Evolutionary conservation across 2,888 invertebrate genomes (phyloP), one percentile per base, ranked within the genome.

Genomic region (Orthonevra nobilis): DNA sequence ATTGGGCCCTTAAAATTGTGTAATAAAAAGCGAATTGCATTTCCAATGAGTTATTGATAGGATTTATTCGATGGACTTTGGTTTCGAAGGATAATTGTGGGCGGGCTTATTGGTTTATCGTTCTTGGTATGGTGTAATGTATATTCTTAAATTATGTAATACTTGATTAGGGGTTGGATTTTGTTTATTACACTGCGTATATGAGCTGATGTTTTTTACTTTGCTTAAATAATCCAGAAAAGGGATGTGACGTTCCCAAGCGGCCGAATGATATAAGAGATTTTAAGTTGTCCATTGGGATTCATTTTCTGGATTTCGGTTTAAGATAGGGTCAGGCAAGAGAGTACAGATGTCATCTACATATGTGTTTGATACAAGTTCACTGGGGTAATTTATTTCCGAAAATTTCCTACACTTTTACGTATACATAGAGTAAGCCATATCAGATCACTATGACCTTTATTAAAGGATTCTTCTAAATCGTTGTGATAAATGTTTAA

Each of bases 31-130:
- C 60, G 77, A 77, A 77, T 77, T 77, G 72, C 77, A 77, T 77
- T 77, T 60, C 54, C 77, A 77, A 77, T 72, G 77, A 72, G 64
- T 72, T 77, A 72, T 77, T 72, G 77, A 77, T 77, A 60, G 77
- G 72, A 77, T 70, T 77, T 77, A 77, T 77, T 70, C 63, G 30
- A 72, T 63, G 60, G 72, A 60, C 72, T 64, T 46, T 68, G 56
- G 40, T 32, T 58, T 46, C 32, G 38, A 28, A 42, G 42, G 42
- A 34, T 28, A 38, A 52, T 38, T 32, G 52, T 36, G 48, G 20
- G 54, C 32, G 34, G 34, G n/a, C 2, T 9, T 30, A 17, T 9
- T 26, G 56, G 34, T 26, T 12, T 12, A n/a, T n/a, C n/a, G n/a
- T n/a, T n/a, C 32, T 20, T 42, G 14, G 36, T n/a, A 44, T 38